Evolutionary conservation across 2,113 vertebrate genomes (phyloP).

Genomic region (Grantiella picta): DNA sequence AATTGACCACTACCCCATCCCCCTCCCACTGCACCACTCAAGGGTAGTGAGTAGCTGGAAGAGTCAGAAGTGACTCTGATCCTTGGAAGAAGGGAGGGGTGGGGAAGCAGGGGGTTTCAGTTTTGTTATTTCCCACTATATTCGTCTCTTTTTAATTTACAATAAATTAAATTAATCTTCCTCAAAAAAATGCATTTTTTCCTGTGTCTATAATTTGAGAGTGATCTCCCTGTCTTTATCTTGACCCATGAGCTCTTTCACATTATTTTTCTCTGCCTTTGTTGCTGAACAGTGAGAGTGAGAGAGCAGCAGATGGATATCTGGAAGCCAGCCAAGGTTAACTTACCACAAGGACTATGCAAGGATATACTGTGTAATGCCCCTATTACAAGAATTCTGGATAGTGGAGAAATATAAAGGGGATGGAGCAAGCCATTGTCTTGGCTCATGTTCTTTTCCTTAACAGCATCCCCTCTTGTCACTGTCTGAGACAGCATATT

Average conservation of each 20-base stretch:
- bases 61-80: neutral
- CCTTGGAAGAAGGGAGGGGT: neutral
- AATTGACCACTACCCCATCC: neutral
- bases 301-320: neutral
- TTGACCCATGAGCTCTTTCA: neutral
- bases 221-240: neutral
- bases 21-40: fast-evolving
- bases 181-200: neutral
- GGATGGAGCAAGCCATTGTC: neutral
- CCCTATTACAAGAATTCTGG: neutral
- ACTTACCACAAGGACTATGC: neutral
- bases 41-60: neutral
- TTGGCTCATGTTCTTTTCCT: neutral
- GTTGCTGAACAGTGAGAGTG: neutral
- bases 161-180: neutral
- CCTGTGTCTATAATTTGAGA: neutral
- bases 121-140: neutral
- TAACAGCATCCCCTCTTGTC: neutral
- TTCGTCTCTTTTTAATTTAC: neutral
- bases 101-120: neutral
- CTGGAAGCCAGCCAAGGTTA: neutral
- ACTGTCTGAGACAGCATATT: neutral
- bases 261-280: neutral
- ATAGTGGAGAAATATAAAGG: neutral
- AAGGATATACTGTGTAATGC: neutral